These are phyloP conservation scores for Trachemys scripta DNA, from an alignment of 2,113 vertebrate genomes.

Conservation along the genomic window DNA sequence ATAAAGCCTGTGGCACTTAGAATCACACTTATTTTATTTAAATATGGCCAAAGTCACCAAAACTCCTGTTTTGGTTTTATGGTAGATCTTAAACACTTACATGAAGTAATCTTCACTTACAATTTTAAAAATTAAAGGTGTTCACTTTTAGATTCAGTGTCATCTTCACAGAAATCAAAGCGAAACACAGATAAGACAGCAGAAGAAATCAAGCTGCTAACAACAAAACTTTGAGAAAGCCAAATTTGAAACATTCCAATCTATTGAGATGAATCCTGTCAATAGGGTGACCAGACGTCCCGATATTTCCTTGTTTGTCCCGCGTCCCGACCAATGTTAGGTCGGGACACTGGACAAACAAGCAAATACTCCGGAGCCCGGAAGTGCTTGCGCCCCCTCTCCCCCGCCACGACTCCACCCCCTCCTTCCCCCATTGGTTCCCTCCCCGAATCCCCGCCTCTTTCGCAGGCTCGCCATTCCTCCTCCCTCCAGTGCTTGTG, in stretches of 20 bases:
- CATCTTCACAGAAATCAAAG: not conserved
- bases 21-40: not conserved
- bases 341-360: too few species aligned
- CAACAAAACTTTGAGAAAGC: not conserved
- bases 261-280: fast-evolving
- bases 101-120: not conserved
- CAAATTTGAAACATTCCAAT: constrained; percentile 19
- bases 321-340: too few species aligned
- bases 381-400: too few species aligned
- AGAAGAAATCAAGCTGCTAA: constrained; percentile 3
- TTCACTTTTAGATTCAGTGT: not conserved
- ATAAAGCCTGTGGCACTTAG: not conserved
- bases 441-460: too few species aligned
- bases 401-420: too few species aligned
- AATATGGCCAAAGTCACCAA: not conserved
- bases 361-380: too few species aligned
- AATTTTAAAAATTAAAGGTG: not conserved
- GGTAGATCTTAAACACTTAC: not conserved
- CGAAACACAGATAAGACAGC: not conserved
- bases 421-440: too few species aligned
- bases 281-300: too few species aligned
- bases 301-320: too few species aligned
- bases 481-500: too few species aligned
- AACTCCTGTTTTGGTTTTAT: not conserved
- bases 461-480: too few species aligned